Evolutionary conservation across 2,888 invertebrate species (phyloP), one percentile per base, ranked within the genome.

Genomic region (Heliconius sara): DNA sequence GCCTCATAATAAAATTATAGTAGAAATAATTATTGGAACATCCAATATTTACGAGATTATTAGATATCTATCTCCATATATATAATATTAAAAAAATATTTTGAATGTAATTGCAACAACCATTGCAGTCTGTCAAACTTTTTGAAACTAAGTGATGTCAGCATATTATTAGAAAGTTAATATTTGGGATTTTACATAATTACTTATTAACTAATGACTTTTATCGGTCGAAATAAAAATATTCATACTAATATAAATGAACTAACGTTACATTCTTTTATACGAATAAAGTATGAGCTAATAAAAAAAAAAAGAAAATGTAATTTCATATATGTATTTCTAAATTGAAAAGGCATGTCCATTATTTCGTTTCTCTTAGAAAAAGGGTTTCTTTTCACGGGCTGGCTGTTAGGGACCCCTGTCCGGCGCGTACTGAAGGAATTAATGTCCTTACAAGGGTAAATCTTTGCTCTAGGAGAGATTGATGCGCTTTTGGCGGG

Each of bases 361-460:
- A 82, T 30, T n/a, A n/a, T 57, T 6, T 47, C 52, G 47, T 81
- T 77, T 76, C 72, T 73, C 74, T 70, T 65, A 85, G 84, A 88
- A 90, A 92, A 93, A 91, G 92, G 93, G 91, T 92, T 92, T 92
- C 91, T 91, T 93, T 93, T 90, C 90, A 91, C 91, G 91, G 88
- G 87, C 84, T 86, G 85, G 82, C 82, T 83, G 84, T 83, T 83
- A 86, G 84, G 85, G 84, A 84, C 85, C 87, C 85, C 86, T 87
- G 87, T 85, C 84, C 85, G 81, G 79, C 81, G 84, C 86, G 88
- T 88, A 89, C 88, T 89, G 89, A 88, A 89, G 87, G 89, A 90
- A 91, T 91, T 91, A 90, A 91, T 92, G 90, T 90, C 87, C 87
- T 88, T 90, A 88, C 87, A 85, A 88, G 89, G 89, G 88, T 86